Evolutionary conservation across 1,140 invertebrate species (phyloP).

Genomic region (Melitaea cinxia): DNA sequence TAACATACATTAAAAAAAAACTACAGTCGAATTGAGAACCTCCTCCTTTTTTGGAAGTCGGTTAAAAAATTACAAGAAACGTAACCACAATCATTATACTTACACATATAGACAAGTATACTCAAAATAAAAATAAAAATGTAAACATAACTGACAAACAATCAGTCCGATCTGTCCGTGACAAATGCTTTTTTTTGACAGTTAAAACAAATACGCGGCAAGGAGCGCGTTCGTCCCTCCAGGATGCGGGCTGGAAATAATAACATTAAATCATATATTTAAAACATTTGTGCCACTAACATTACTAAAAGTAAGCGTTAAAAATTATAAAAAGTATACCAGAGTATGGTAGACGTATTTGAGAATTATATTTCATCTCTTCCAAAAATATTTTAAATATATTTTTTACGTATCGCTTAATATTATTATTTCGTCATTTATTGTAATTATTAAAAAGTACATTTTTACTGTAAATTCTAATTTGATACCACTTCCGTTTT

Average conservation of each 20-base stretch:
- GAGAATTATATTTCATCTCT: no score
- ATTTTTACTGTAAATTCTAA: no score
- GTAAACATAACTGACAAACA: constrained; percentile 48
- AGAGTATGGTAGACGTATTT: neutral
- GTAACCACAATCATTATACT: neutral
- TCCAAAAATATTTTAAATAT: neutral
- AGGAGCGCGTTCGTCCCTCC: constrained; percentile 18
- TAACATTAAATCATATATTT: constrained; percentile 47
- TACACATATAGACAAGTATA: neutral
- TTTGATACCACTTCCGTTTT: no score
- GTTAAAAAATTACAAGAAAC: no score
- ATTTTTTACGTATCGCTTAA: no score
- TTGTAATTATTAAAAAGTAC: no score
- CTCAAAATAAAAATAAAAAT: constrained; percentile 3
- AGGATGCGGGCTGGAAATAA: constrained; percentile 40
- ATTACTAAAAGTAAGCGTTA: neutral
- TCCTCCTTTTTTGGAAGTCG: no score
- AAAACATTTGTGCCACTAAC: constrained; percentile 23
- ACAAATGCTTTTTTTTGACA: constrained; percentile 50
- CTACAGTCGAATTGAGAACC: no score
- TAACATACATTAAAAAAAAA: no score
- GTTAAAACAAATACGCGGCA: constrained; percentile 50
- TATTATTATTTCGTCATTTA: no score
- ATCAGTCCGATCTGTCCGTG: constrained; percentile 36
- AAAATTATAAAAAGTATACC: neutral